Evolutionary conservation across 1,140 invertebrate species (phyloP).

Genomic region (Sipha flava): DNA sequence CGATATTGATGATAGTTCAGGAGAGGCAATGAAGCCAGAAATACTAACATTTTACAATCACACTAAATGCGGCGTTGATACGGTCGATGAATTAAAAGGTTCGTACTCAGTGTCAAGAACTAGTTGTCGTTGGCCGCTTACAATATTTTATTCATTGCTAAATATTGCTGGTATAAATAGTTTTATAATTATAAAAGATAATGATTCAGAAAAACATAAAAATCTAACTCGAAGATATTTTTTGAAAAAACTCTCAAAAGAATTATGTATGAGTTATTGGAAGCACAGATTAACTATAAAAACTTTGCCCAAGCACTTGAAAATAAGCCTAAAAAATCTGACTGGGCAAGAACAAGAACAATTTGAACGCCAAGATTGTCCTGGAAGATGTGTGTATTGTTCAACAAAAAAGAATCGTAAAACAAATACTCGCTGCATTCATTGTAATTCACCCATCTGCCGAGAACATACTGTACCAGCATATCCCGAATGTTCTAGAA

Average conservation of each 20-base stretch:
- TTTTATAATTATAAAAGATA: background rate
- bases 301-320: background rate
- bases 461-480: background rate
- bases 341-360: background rate
- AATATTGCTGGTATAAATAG: constrained; percentile 25
- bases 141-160: background rate
- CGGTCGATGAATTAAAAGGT: background rate
- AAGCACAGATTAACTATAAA: background rate
- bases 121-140: constrained; percentile 34
- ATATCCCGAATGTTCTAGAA: background rate
- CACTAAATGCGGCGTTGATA: background rate
- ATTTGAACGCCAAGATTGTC: background rate
- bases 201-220: background rate
- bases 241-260: background rate
- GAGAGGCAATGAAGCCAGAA: constrained; percentile 29
- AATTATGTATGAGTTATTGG: background rate
- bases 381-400: background rate
- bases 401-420: background rate
- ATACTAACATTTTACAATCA: constrained; percentile 38
- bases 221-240: background rate
- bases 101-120: constrained; percentile 30
- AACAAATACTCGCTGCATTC: background rate
- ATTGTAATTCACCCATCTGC: background rate
- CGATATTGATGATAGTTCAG: constrained; percentile 12
- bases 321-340: background rate